Base-by-base conservation (phyloP, 1,140 invertebrate species). In the Zaprionus ornatus region DNA sequence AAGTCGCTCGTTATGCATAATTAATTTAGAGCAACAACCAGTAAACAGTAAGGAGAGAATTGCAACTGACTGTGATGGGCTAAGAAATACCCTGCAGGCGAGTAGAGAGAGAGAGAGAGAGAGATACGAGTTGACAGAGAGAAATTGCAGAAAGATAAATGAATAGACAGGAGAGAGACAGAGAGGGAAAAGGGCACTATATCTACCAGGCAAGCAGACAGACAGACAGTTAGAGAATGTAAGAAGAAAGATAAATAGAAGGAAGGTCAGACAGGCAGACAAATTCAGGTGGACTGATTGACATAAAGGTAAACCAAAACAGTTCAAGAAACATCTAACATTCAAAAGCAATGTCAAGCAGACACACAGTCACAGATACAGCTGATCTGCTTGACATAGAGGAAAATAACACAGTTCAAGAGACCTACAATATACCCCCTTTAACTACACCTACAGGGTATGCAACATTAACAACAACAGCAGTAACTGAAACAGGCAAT, bases 1-100 rank as follows among this genome's bases (percentile, higher is more conserved):
- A 40, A 65, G 52, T 70, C 29, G 71, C 76, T 78, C 71, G 67
- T 74, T 76, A 73, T 73, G 80, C 84, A 88, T 88, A 84, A 88
- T 90, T 84, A 79, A 88, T 84, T 81, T 57, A 66, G 61, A 62
- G 25, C 62, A 71, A 61, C 77, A 75, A 48, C 48, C 3, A 56
- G 60, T 48, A 48, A 48, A 40, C 37, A 40, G 37, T 40, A n/a
- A n/a, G 37, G 3, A 10, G 19, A 6, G 19, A 3, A 17, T 1
- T 19, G 10, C 17, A 48, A 10, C 4, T 21, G 45, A 1, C 3
- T 1, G 7, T 17, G n/a, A 13, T 50, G 45, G 5, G 10, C 45
- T 12, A 19, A 3, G 1, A 21, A 23, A 50, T 50, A 50, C 45
- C 45, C 45, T 25, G 21, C 15, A 23, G 54, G 56, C 65, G 48